Evolutionary conservation across 2,113 vertebrate genomes (phyloP), one percentile per base, ranked within the genome.

Genomic region (Pogonocichla stellata): DNA sequence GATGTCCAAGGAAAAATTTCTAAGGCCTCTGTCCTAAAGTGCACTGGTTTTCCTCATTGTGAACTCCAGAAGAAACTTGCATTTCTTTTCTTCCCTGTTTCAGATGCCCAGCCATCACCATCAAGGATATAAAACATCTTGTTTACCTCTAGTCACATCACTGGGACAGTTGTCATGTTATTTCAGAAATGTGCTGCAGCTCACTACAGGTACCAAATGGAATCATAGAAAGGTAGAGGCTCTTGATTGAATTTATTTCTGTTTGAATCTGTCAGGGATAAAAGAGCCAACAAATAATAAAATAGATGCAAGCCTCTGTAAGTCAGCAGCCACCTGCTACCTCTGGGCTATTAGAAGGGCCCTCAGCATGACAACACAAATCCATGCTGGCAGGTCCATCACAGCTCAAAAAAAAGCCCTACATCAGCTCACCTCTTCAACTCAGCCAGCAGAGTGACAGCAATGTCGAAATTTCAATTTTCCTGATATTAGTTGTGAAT

Each of bases 201-300:
- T 86, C 94, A 95, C 97, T 96, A 95, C 69, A 92, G 62, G 87
- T 97, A 96, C 94, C 94, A 96, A 95, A 95, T 97, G 92, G 86
- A 93, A 92, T 97, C 96, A 96, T 36, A 85, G 94, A 89, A 96
- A 94, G 95, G 94, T 86, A 95, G 93, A 92, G 70, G 66, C 97
- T 96, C 95, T 97, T 97, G 90, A 97, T 95, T 95, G 93, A 97
- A 93, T 96, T 97, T 97, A 97, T 93, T 96, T 80, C 89, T 91
- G 96, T 92, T 95, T 97, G 96, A 97, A 96, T 84, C 86, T 97
- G 97, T 97, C 97, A 98, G 88, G 90, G 94, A 97, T 96, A 94
- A 97, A 98, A 97, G 95, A 97, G 94, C 93, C 88, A 98, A 93
- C 92, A 98, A 97, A 98, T 98, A 98, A 97, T 96, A 97, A 98